These are phyloP conservation scores for Bergia sp. DNA, from an alignment of 92 coral and sea anemone species.

Conservation along the genomic window DNA sequence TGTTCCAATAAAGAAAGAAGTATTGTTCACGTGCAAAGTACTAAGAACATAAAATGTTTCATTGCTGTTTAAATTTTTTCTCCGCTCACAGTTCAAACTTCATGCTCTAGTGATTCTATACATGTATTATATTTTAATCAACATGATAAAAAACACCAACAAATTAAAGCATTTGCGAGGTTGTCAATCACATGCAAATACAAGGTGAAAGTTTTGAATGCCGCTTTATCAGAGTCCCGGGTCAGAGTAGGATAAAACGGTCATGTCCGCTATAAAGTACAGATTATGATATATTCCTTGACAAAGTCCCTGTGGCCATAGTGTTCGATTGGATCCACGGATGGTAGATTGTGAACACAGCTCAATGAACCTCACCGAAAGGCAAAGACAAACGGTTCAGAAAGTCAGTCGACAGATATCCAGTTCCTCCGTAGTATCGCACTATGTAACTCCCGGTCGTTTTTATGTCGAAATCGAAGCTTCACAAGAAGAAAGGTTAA, in stretches of 20 bases:
- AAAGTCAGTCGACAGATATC: slow-evolving; percentile 57
- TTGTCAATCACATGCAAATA: neutral
- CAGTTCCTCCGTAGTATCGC: slow-evolving; percentile 23
- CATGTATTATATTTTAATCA: no score
- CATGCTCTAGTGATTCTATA: neutral
- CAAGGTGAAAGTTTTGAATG: neutral
- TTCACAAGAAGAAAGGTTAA: slow-evolving; percentile 18
- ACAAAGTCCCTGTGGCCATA: neutral
- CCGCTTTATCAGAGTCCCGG: neutral
- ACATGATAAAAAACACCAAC: no score
- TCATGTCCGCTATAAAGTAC: neutral
- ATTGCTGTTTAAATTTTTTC: no score
- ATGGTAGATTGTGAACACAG: neutral
- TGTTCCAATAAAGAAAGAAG: no score
- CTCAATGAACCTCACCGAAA: slow-evolving; percentile 50
- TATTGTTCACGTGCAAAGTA: no score
- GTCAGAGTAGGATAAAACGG: neutral
- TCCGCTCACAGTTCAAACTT: no score
- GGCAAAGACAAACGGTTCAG: slow-evolving; percentile 49
- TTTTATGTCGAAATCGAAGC: slow-evolving; percentile 59
- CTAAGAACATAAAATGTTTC: no score
- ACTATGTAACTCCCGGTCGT: slow-evolving; percentile 69
- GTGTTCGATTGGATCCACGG: neutral
- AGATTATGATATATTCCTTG: no score
- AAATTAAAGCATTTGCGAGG: neutral